A percentile compares a stretch with the other conserved stretches of the same genome.
phyloP scores from a whole-genome alignment of 2,888 invertebrate species.

The Schizotus pectinicornis region DNA sequence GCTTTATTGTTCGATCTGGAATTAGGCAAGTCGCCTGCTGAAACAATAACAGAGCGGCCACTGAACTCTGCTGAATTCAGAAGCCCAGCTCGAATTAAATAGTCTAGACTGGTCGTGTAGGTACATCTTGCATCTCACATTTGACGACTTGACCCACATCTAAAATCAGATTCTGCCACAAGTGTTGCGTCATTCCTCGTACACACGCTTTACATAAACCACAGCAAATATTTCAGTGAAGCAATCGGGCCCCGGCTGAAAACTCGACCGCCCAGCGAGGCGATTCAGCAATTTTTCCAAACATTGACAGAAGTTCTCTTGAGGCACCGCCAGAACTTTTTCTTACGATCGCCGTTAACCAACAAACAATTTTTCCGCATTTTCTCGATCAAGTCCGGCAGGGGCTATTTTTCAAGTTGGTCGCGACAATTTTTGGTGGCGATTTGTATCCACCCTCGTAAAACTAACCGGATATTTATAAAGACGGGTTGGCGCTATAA shows the following conservation, averaged over 20 bases:
- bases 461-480: slow-evolving; percentile 3
- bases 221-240: neutral
- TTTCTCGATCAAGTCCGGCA: no score
- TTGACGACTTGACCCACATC: slow-evolving; percentile 31
- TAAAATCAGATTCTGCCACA: slow-evolving; percentile 26
- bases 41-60: slow-evolving; percentile 46
- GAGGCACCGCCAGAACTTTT: no score
- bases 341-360: no score
- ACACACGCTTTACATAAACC: slow-evolving; percentile 13
- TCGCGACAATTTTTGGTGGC: no score
- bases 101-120: slow-evolving; percentile 26
- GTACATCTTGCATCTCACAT: slow-evolving; percentile 25
- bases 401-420: no score
- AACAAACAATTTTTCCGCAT: no score
- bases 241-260: no score
- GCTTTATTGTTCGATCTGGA: no score
- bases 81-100: slow-evolving; percentile 24
- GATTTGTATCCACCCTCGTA: no score
- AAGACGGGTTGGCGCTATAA: slow-evolving; percentile 6
- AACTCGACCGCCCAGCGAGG: no score
- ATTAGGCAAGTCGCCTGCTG: slow-evolving; percentile 14
- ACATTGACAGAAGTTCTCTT: no score
- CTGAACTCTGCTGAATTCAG: slow-evolving; percentile 34
- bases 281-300: no score
- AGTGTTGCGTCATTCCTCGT: slow-evolving; percentile 26